A percentile compares a stretch with the other conserved stretches of the same genome.
These are phyloP conservation scores for Salminus brasiliensis DNA, from an alignment of 2,113 vertebrate genomes.

Conservation along the genomic window DNA sequence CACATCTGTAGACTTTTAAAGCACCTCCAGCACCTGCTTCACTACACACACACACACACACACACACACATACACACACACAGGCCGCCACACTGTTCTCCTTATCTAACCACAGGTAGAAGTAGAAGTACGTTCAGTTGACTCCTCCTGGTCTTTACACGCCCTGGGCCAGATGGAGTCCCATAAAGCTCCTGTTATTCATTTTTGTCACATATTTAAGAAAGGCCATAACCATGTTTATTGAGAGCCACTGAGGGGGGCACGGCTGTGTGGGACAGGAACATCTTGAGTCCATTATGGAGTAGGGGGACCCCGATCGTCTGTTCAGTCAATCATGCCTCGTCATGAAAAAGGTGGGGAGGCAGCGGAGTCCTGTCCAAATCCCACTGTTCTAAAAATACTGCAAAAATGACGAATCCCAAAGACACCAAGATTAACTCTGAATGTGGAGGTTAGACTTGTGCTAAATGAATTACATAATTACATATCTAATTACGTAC, in stretches of 20 bases:
- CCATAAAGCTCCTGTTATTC: constrained; percentile 64
- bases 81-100: not conserved
- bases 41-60: constrained; percentile 44
- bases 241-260: constrained; percentile 45
- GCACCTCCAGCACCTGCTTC: constrained; percentile 51
- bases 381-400: not conserved
- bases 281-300: constrained; percentile 81
- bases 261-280: constrained; percentile 62
- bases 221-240: constrained; percentile 69
- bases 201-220: constrained; percentile 73
- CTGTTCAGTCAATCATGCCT: constrained; percentile 46
- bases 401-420: too few species aligned
- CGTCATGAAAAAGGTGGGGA: not conserved
- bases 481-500: too few species aligned
- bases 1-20: constrained; percentile 2
- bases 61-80: constrained; percentile 36
- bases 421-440: too few species aligned
- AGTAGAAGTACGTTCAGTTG: constrained; percentile 39
- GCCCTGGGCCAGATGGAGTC: constrained; percentile 47
- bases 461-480: too few species aligned
- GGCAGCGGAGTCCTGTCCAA: not conserved
- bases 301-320: constrained; percentile 46
- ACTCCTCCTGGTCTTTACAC: not conserved
- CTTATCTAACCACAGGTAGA: constrained; percentile 29
- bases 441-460: too few species aligned